Evolutionary conservation across 30 jellyfish, hydroid and myxozoan species (phyloP).

Genomic region (Pelagia noctiluca): DNA sequence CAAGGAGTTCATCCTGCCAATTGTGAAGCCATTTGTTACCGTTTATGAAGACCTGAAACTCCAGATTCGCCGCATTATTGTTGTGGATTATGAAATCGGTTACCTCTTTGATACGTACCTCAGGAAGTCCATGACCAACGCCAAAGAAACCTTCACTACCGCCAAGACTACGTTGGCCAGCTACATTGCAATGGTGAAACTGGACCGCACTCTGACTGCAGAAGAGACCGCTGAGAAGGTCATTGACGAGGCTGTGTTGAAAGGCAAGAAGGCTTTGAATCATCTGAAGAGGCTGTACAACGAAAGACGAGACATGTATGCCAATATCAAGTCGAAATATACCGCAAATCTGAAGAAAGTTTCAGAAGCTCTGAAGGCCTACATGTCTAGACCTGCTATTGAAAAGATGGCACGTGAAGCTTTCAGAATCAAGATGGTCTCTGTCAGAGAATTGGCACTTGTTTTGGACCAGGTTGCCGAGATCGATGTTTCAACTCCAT

Average conservation of each 20-base stretch:
- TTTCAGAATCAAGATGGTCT: slow-evolving; percentile 26
- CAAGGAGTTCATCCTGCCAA: slow-evolving; percentile 63
- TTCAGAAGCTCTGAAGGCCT: not conserved
- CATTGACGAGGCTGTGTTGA: slow-evolving; percentile 38
- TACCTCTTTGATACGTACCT: not conserved
- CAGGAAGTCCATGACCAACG: not conserved
- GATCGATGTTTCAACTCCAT: slow-evolving; percentile 72
- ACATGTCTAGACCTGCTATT: slow-evolving; percentile 50
- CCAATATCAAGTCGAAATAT: not conserved
- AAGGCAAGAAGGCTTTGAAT: slow-evolving; percentile 16
- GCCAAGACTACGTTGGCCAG: not conserved
- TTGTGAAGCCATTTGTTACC: slow-evolving; percentile 73
- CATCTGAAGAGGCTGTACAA: slow-evolving; percentile 10
- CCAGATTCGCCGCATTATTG: slow-evolving; percentile 65
- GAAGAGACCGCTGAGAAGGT: slow-evolving; percentile 66
- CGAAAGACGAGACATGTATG: slow-evolving; percentile 8
- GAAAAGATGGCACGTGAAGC: slow-evolving; percentile 48
- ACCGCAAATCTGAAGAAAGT: not conserved
- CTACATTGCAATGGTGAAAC: slow-evolving; percentile 15
- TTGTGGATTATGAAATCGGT: slow-evolving; percentile 57
- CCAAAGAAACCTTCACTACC: not conserved
- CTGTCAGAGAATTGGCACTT: slow-evolving; percentile 53
- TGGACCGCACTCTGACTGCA: slow-evolving; percentile 53
- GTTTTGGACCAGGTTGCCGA: slow-evolving; percentile 68
- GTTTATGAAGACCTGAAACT: slow-evolving; percentile 54